These are phyloP conservation scores for Heliocidaris erythrogramma DNA, from an alignment of 35 echinoderm and acorn worm species.

Conservation along the genomic window DNA sequence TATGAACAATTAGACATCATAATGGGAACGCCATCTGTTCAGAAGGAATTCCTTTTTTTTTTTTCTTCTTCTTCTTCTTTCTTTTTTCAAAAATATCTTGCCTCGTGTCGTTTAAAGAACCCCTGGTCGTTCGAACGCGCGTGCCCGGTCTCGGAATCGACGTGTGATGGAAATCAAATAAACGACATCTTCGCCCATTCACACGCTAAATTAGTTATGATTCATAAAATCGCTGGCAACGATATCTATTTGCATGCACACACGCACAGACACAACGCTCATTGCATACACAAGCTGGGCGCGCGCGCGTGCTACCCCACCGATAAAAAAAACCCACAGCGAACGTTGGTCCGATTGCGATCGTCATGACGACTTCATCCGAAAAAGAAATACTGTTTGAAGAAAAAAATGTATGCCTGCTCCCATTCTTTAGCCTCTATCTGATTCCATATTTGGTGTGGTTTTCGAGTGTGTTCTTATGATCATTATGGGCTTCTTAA, in stretches of 20 bases:
- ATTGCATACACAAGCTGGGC: not conserved
- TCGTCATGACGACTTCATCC: not conserved
- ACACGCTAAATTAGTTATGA: slow-evolving; percentile 6
- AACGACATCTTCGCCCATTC: not conserved
- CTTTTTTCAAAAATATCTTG: not conserved
- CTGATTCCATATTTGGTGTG: slow-evolving; percentile 17
- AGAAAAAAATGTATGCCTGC: not conserved
- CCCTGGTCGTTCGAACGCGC: not conserved
- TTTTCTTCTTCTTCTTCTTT: no score
- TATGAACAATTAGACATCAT: not conserved
- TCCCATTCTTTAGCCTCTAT: not conserved
- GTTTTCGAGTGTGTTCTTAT: not conserved
- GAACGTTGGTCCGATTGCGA: not conserved
- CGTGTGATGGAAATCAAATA: slow-evolving; percentile 3
- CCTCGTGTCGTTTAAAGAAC: not conserved
- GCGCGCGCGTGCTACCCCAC: not conserved
- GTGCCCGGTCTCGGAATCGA: not conserved
- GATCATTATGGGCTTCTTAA: not conserved
- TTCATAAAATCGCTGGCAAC: not conserved
- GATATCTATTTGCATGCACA: not conserved
- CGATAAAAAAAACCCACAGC: not conserved
- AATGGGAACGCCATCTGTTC: not conserved
- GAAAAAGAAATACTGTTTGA: not conserved
- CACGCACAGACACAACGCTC: not conserved
- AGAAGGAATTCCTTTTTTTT: not conserved